Evolutionary conservation across 2,888 invertebrate genomes (phyloP).

Genomic region (Acrobasis suavella): DNA sequence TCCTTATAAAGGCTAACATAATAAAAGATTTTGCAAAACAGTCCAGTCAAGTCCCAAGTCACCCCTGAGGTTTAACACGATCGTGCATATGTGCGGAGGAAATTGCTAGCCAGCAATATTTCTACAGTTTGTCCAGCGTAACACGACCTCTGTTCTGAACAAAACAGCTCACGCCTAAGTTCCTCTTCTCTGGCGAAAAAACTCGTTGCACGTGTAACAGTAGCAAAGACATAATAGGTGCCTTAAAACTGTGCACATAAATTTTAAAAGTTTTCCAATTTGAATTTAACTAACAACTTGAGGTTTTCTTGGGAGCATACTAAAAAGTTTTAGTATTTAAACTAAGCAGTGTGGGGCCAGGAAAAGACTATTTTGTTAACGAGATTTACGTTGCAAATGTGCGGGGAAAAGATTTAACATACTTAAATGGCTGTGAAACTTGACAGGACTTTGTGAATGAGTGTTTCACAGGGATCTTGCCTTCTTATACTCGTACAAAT

Average conservation of each 20-base stretch:
- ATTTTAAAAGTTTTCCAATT: slow-evolving; percentile 77
- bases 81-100: slow-evolving; percentile 22
- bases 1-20: not conserved
- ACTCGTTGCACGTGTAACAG: slow-evolving; percentile 50
- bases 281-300: slow-evolving; percentile 77
- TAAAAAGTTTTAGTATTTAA: slow-evolving; percentile 67
- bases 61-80: slow-evolving; percentile 22
- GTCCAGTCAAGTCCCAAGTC: slow-evolving; percentile 20
- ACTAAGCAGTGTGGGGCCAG: slow-evolving; percentile 51
- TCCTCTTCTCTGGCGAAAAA: slow-evolving; percentile 24
- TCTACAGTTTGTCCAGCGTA: slow-evolving; percentile 11
- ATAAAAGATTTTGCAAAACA: slow-evolving; percentile 17
- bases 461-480: not conserved
- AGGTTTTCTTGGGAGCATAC: slow-evolving; percentile 66
- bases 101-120: slow-evolving; percentile 23
- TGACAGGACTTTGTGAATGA: not conserved
- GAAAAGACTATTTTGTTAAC: slow-evolving; percentile 54
- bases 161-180: not conserved
- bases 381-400: slow-evolving; percentile 41
- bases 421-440: slow-evolving; percentile 21
- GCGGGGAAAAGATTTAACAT: slow-evolving; percentile 31
- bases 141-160: slow-evolving; percentile 7
- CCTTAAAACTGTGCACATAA: slow-evolving; percentile 73
- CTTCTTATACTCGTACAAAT: too few species aligned
- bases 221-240: slow-evolving; percentile 64